A percentile compares a stretch with the other conserved stretches of the same genome.
phyloP scores from a whole-genome alignment of 2,888 invertebrate species.

The Leucophora obtusa region DNA sequence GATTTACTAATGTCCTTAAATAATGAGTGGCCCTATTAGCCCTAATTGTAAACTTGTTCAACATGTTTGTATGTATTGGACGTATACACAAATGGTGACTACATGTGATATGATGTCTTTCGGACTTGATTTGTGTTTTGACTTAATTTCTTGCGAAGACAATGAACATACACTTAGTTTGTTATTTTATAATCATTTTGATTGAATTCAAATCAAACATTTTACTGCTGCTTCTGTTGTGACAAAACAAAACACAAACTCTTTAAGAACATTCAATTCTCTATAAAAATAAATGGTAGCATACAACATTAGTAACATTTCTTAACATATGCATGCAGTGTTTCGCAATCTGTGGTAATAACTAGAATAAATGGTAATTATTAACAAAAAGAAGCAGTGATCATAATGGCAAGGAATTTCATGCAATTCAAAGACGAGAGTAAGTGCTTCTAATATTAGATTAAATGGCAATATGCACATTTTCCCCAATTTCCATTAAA shows the following conservation, averaged over 20 bases:
- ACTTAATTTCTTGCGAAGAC: constrained; percentile 41
- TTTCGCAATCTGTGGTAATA: constrained; percentile 27
- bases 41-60: constrained; percentile 39
- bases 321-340: constrained; percentile 32
- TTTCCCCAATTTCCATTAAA: too few species aligned
- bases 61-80: background rate
- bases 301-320: constrained; percentile 36
- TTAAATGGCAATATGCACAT: too few species aligned
- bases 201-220: constrained; percentile 77
- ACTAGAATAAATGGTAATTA: too few species aligned
- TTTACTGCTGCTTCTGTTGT: constrained; percentile 59
- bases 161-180: constrained; percentile 50
- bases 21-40: constrained; percentile 51
- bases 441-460: too few species aligned
- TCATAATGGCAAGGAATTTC: too few species aligned
- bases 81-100: constrained; percentile 1
- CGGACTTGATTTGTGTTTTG: constrained; percentile 53
- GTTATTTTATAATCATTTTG: constrained; percentile 70
- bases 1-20: constrained; percentile 48
- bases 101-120: constrained; percentile 31
- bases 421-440: too few species aligned
- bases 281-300: constrained; percentile 57
- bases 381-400: too few species aligned
- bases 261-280: constrained; percentile 45
- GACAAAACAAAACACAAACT: constrained; percentile 36